A percentile compares a stretch with the other conserved stretches of the same genome.
Evolutionary conservation across 2,113 vertebrate genomes (phyloP).

Genomic region (Malurus alboscapulatus): DNA sequence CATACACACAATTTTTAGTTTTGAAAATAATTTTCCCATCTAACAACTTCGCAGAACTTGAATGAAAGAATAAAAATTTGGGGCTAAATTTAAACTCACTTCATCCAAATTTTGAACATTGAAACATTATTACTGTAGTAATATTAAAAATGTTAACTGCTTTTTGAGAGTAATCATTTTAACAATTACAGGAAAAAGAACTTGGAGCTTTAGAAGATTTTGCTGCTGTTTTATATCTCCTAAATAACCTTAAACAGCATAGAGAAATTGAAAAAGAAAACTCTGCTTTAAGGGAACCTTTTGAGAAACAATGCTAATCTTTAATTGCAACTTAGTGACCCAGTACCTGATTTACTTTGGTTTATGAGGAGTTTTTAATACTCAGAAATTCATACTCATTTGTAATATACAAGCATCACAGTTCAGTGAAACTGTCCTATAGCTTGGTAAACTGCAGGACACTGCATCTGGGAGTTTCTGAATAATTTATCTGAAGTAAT

Average conservation of each 20-base stretch:
- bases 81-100: neutral
- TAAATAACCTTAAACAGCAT: neutral
- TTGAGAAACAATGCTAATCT: neutral
- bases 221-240: neutral
- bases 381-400: neutral
- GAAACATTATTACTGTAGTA: neutral
- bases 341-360: neutral
- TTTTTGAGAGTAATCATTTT: neutral
- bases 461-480: conserved; percentile 53
- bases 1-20: neutral
- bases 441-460: conserved; percentile 17
- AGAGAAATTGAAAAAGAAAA: neutral
- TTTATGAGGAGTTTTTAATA: neutral
- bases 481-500: conserved; percentile 67
- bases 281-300: neutral
- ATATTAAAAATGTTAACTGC: neutral
- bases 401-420: neutral
- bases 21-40: neutral
- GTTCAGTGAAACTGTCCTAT: neutral
- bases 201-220: neutral
- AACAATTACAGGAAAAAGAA: neutral
- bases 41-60: neutral
- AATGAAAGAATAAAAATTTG: neutral
- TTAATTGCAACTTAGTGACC: neutral
- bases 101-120: neutral